phyloP scores from a whole-genome alignment of 2,888 invertebrate species.

The Dromius quadrimaculatus region DNA sequence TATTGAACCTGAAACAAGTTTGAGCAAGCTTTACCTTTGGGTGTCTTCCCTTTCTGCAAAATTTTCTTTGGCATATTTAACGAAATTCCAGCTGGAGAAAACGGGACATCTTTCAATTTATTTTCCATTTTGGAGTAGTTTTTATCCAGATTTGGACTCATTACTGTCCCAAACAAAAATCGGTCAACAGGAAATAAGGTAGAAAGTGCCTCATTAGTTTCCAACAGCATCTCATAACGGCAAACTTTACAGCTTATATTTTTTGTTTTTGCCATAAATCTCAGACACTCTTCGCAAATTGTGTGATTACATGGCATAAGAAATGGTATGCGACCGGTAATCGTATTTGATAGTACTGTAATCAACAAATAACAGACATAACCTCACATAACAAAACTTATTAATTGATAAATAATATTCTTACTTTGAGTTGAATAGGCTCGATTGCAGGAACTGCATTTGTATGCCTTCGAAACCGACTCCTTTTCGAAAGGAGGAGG shows the following conservation, averaged over 20 bases:
- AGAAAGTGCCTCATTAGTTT: slow-evolving; percentile 56
- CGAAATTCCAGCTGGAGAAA: slow-evolving; percentile 37
- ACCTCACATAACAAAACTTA: background rate
- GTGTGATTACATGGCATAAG: slow-evolving; percentile 77
- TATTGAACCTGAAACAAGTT: no score
- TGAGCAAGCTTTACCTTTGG: no score
- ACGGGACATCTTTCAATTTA: slow-evolving; percentile 3
- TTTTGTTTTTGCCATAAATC: slow-evolving; percentile 45
- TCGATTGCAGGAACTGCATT: slow-evolving; percentile 37
- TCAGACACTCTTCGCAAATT: slow-evolving; percentile 75
- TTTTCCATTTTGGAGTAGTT: background rate
- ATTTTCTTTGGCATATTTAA: no score
- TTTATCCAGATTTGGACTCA: slow-evolving; percentile 6
- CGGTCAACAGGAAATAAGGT: slow-evolving; percentile 63
- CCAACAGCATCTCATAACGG: slow-evolving; percentile 61
- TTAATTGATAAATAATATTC: background rate
- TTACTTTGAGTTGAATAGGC: slow-evolving; percentile 35
- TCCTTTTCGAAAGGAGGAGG: slow-evolving; percentile 20
- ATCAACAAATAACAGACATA: slow-evolving; percentile 37
- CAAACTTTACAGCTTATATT: slow-evolving; percentile 68
- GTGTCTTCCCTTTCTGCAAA: no score
- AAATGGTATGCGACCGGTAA: slow-evolving; percentile 68
- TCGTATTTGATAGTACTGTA: slow-evolving; percentile 54
- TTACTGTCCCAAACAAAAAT: slow-evolving; percentile 61
- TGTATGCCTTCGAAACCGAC: slow-evolving; percentile 28